Evolutionary conservation across 2,888 invertebrate genomes (phyloP).

Genomic region (Beris morrisii): DNA sequence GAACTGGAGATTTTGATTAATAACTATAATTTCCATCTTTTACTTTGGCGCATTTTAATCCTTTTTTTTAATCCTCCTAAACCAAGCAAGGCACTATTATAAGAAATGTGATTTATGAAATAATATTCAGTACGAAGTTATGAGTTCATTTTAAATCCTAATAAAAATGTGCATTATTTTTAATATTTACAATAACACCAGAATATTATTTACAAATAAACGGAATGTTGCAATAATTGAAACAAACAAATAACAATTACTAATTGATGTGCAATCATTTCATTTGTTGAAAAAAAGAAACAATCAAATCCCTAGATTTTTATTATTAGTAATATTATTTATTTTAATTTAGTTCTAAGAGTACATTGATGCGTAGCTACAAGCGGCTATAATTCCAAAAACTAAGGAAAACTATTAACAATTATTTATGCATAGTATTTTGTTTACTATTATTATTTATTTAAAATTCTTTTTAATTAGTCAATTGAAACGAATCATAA

Average conservation of each 20-base stretch:
- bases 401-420: background rate
- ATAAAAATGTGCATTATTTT: too few species aligned
- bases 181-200: too few species aligned
- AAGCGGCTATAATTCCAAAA: conserved; percentile 30
- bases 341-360: conserved; percentile 5
- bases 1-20: too few species aligned
- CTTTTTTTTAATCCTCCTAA: too few species aligned
- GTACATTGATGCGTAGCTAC: conserved; percentile 3
- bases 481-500: conserved; percentile 4
- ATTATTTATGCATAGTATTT: background rate
- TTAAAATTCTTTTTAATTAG: background rate
- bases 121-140: too few species aligned
- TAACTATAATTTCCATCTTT: too few species aligned
- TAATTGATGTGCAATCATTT: conserved; percentile 5
- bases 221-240: background rate
- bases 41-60: too few species aligned
- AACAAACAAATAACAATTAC: conserved; percentile 1
- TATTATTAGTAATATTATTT: background rate
- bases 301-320: conserved; percentile 1
- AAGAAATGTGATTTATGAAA: too few species aligned
- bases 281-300: background rate
- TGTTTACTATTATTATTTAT: conserved; percentile 4
- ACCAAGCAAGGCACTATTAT: too few species aligned
- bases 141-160: too few species aligned
- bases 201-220: background rate